A percentile compares a stretch with the other conserved stretches of the same genome.
Conservation (phyloP, 1,140 invertebrate species). For the Eubasilissa regina region DNA sequence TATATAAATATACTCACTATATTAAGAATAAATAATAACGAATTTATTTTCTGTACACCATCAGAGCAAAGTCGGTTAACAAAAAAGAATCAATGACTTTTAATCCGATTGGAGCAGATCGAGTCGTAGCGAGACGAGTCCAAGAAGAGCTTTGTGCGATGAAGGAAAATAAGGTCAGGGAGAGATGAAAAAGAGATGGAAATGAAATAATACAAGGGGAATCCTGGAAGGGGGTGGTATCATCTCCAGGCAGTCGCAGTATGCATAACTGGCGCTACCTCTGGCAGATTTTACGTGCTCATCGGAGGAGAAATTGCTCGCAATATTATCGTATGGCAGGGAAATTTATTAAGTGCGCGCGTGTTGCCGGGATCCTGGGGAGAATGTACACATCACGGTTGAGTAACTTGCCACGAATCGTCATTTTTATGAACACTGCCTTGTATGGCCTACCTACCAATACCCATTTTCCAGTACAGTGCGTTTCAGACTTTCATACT, state of each 20-base stretch:
- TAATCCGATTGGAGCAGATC: background rate
- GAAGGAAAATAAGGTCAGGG: background rate
- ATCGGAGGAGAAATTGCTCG: slow-evolving; percentile 16
- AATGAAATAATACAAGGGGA: background rate
- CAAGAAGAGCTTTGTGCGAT: background rate
- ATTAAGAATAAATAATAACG: too few relatives aligned
- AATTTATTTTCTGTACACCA: too few relatives aligned
- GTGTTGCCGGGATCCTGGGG: background rate
- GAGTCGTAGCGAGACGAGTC: background rate
- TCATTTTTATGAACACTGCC: background rate
- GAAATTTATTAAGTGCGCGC: slow-evolving; percentile 5
- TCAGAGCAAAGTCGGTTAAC: too few relatives aligned
- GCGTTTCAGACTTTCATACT: too few relatives aligned
- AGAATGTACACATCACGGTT: background rate
- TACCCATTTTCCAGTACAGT: background rate
- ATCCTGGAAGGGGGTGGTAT: background rate
- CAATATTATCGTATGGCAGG: slow-evolving; percentile 17
- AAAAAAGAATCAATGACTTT: background rate
- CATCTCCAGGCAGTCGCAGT: background rate
- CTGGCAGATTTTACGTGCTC: background rate
- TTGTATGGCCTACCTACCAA: background rate
- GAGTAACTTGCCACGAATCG: background rate
- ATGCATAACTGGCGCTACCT: background rate
- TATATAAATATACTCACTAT: too few relatives aligned
- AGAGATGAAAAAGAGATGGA: background rate